These are phyloP conservation scores for Microhierax caerulescens DNA, from an alignment of 2,797 vertebrate species.

Conservation along the genomic window DNA sequence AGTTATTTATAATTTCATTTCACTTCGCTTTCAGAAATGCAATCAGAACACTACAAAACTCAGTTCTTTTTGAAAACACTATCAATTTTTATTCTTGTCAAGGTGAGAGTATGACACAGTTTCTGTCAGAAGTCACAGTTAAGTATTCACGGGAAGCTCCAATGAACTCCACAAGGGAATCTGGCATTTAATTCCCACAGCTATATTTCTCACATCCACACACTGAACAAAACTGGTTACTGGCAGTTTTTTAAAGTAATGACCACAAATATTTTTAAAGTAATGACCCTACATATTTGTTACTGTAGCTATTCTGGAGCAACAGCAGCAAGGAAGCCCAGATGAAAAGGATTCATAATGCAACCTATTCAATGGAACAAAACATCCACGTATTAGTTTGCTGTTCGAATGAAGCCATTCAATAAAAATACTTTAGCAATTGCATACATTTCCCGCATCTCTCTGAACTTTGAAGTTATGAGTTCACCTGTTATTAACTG, in stretches of 20 bases:
- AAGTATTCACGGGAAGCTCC: background rate
- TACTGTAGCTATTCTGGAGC: background rate
- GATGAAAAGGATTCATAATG: background rate
- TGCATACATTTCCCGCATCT: background rate
- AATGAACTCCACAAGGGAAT: background rate
- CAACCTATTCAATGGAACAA: background rate
- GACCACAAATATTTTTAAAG: background rate
- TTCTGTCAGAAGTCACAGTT: constrained; percentile 16
- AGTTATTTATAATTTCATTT: constrained; percentile 16
- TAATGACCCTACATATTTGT: background rate
- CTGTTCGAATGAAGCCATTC: background rate
- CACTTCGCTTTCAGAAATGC: constrained; percentile 8
- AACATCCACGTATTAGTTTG: background rate
- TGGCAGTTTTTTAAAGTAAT: background rate
- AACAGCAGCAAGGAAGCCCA: background rate
- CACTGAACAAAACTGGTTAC: background rate
- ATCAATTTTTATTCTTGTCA: constrained; percentile 51
- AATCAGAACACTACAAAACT: constrained; percentile 12
- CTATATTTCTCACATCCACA: background rate
- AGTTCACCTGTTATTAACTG: background rate
- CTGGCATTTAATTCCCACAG: background rate
- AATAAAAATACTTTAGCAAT: background rate
- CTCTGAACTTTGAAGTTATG: background rate
- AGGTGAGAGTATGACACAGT: constrained; percentile 5
- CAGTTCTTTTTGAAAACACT: constrained; percentile 21